Evolutionary conservation across 2,113 vertebrate genomes (phyloP).

Genomic region (Oreochromis niloticus): DNA sequence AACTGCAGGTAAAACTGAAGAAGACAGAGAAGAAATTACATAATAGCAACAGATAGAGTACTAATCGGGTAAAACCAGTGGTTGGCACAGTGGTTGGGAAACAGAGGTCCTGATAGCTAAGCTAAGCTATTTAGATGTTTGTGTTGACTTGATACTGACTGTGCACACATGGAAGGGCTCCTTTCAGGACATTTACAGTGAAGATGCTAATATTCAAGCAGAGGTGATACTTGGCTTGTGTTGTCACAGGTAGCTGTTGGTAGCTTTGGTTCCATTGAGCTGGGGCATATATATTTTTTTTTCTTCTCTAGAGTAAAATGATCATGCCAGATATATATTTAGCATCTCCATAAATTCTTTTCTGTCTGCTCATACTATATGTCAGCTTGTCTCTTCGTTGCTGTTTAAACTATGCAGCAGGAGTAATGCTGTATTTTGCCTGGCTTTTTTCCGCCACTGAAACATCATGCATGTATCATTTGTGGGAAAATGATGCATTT

Average conservation of each 20-base stretch:
- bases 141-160: neutral
- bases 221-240: neutral
- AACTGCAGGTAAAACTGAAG: too few species aligned
- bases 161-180: neutral
- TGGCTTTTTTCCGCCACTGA: conserved; percentile 2
- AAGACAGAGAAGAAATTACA: too few species aligned
- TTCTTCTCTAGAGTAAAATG: neutral
- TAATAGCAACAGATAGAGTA: neutral
- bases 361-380: neutral
- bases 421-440: neutral
- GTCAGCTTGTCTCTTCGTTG: neutral
- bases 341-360: neutral
- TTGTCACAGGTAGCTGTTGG: neutral
- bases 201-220: neutral
- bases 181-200: neutral
- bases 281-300: rapidly evolving
- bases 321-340: neutral
- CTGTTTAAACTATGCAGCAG: conserved; percentile 2
- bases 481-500: conserved; percentile 66
- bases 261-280: neutral
- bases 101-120: neutral
- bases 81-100: neutral
- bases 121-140: neutral
- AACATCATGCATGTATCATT: conserved; percentile 57
- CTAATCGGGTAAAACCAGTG: too few species aligned